These are phyloP conservation scores for Cygnus atratus DNA, from an alignment of 2,113 vertebrate species.

Conservation along the genomic window DNA sequence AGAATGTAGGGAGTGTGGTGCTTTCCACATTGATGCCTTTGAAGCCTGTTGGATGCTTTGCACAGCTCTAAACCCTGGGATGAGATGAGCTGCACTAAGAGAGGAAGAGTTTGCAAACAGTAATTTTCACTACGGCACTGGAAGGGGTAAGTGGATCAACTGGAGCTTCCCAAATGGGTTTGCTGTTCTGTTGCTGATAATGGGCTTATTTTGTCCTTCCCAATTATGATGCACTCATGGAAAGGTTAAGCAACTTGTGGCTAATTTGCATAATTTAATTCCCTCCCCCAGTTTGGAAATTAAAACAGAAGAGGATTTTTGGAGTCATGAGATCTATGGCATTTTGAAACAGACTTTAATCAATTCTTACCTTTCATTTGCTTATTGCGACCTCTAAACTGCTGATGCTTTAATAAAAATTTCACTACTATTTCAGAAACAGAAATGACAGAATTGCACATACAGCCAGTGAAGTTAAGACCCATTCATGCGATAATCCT, in stretches of 20 bases:
- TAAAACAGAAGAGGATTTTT: constrained; percentile 37
- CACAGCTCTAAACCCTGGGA: not conserved
- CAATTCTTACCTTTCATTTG: not conserved
- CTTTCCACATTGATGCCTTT: not conserved
- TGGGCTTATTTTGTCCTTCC: constrained; percentile 46
- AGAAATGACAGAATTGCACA: not conserved
- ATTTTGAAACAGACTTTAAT: constrained; percentile 44
- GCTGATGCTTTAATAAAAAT: constrained; percentile 21
- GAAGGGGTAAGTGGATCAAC: constrained; percentile 27
- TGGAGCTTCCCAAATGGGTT: constrained; percentile 40
- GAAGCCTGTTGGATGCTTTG: not conserved
- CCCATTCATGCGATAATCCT: constrained; percentile 46
- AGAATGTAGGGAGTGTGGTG: not conserved
- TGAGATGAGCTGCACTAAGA: not conserved
- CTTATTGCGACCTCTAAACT: constrained; percentile 49
- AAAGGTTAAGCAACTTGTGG: constrained; percentile 64
- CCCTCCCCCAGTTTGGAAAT: constrained; percentile 8
- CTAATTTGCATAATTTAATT: constrained; percentile 69
- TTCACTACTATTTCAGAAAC: not conserved
- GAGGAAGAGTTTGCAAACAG: not conserved
- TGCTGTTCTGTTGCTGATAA: constrained; percentile 58
- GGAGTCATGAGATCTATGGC: not conserved
- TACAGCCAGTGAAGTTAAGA: constrained; percentile 25
- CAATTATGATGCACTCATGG: not conserved
- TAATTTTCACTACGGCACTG: not conserved